A percentile compares a stretch with the other conserved stretches of the same genome.
These are phyloP conservation scores for Heliconius hortense DNA, from an alignment of 2,888 invertebrate species.

Conservation along the genomic window DNA sequence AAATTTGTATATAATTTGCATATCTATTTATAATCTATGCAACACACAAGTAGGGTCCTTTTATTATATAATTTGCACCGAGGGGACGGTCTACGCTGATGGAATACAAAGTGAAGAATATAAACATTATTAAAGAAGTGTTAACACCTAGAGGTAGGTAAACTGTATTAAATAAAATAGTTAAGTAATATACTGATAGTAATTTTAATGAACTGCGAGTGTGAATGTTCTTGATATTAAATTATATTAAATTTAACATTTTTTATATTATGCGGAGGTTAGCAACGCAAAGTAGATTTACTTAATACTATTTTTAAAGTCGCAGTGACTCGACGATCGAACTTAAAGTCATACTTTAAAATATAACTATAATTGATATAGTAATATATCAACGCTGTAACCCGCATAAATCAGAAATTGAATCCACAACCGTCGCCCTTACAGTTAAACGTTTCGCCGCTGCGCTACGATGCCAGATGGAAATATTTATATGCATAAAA, in stretches of 20 bases:
- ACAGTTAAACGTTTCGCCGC: no score
- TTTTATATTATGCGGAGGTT: no score
- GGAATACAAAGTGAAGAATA: constrained; percentile 75
- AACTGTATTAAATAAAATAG: background rate
- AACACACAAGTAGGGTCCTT: constrained; percentile 79
- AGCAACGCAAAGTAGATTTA: no score
- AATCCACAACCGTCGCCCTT: no score
- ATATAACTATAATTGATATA: background rate
- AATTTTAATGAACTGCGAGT: background rate
- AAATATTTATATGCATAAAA: background rate
- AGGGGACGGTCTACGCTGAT: constrained; percentile 59
- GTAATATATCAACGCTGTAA: background rate
- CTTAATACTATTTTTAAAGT: no score
- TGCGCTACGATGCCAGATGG: background rate
- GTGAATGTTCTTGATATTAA: background rate
- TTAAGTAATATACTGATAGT: background rate
- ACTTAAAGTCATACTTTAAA: background rate
- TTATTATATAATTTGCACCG: constrained; percentile 80
- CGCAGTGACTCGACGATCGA: background rate
- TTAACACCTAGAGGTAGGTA: background rate
- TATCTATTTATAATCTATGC: constrained; percentile 82
- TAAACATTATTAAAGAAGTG: constrained; percentile 67
- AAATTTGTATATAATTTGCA: constrained; percentile 79
- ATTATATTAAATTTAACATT: background rate
- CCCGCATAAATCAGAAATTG: no score